A percentile compares a stretch with the other conserved stretches of the same genome.
Conservation (phyloP, 2,888 invertebrate genomes). For the Agrochola lychnidis region DNA sequence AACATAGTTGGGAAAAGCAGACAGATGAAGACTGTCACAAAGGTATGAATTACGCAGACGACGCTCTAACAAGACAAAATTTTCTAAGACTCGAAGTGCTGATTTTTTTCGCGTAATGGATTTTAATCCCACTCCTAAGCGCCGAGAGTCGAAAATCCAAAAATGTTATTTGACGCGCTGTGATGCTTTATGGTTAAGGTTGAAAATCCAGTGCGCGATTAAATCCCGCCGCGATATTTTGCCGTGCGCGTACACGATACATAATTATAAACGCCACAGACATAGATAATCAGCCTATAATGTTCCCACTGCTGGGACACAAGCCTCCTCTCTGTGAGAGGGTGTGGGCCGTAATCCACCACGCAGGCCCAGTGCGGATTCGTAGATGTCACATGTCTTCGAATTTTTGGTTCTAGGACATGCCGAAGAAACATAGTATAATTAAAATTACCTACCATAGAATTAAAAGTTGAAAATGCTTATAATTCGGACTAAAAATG, state of each 20-base stretch:
- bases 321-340: not conserved
- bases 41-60: not conserved
- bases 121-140: not conserved
- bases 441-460: not conserved
- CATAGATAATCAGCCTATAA: not conserved
- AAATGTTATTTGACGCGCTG: not conserved
- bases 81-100: not conserved
- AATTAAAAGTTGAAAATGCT: constrained; percentile 36
- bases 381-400: not conserved
- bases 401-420: not conserved
- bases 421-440: not conserved
- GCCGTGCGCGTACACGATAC: not conserved
- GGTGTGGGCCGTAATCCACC: not conserved
- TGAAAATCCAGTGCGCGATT: not conserved
- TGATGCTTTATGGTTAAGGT: not conserved
- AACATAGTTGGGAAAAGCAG: not conserved
- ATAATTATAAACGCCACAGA: not conserved
- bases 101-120: not conserved
- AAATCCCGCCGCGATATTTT: not conserved
- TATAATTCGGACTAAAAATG: constrained; percentile 40
- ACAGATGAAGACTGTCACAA: not conserved
- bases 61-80: not conserved
- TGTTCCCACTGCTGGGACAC: not conserved
- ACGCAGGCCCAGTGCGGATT: not conserved
- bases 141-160: not conserved